Base-by-base conservation (phyloP, 2,888 invertebrate genomes). In the Pseudolycoriella hygida region DNA sequence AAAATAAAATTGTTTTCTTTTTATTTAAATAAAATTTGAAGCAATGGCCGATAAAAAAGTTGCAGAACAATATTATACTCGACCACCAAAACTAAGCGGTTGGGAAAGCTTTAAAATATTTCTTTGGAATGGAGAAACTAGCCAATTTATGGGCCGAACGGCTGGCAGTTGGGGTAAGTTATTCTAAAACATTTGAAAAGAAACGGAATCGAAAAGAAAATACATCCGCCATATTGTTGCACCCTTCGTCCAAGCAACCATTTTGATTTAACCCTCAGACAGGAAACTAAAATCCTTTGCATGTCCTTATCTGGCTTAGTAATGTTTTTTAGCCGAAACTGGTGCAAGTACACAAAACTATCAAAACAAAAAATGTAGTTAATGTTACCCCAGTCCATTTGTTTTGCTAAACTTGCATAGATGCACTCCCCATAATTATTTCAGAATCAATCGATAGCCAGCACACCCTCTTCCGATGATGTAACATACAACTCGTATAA, bases 141-240 rank as follows among this genome's bases (percentile, higher is more conserved):
- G 80, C 60, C 87, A 89, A 70, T 80, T 92, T 66, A 72, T 93
- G 56, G 93, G 93, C 56, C 77, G 93, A 57, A 90, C 89, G 51
- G 90, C 85, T 56, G 72, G 80, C 60, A 90, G 89, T 69, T 94
- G 94, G 94, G 88, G 92, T 92, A 64, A 88, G 89, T 25, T 25
- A 25, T 25, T 25, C n/a, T n/a, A n/a, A n/a, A n/a, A n/a, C n/a
- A n/a, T n/a, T 25, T 8, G 5, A 4, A 25, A 25, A 25, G 25
- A 25, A 25, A 25, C 4, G 25, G 4, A 8, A 6, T 4, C 5
- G 8, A 25, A 25, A 25, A 25, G 38, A 15, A 17, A 38, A 8
- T 38, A 8, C 15, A 3, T n/a, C 15, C 38, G 38, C 38, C 38
- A 38, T 38, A 17, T 38, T 38, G 38, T 38, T 38, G 38, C 38